phyloP scores from a whole-genome alignment of 2,797 vertebrate genomes.

The Mus caroli region DNA sequence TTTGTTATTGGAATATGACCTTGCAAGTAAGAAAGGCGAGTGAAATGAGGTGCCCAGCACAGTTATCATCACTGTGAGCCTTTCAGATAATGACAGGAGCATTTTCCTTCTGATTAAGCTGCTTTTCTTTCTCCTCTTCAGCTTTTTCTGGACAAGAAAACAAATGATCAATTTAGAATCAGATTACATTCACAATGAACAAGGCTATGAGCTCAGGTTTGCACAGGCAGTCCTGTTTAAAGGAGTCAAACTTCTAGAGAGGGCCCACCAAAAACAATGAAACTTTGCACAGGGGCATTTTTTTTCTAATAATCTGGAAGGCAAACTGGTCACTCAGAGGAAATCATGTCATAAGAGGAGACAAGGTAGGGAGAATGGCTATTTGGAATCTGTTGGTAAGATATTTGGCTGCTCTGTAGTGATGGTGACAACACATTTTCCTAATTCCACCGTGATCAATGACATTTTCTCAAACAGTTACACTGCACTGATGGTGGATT shows the following conservation, averaged over 20 bases:
- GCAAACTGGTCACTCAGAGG: constrained; percentile 42
- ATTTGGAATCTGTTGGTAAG: constrained; percentile 49
- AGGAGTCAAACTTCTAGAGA: constrained; percentile 46
- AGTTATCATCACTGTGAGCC: constrained; percentile 67
- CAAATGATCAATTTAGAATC: constrained; percentile 76
- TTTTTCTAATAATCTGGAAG: constrained; percentile 57
- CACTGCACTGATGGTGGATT: neutral
- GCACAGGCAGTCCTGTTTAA: constrained; percentile 28
- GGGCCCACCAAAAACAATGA: constrained; percentile 40
- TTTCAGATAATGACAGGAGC: constrained; percentile 71
- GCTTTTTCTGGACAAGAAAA: constrained; percentile 74
- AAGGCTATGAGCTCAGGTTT: constrained; percentile 50
- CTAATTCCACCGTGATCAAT: neutral
- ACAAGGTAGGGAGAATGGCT: neutral
- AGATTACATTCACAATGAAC: constrained; percentile 62
- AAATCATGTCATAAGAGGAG: constrained; percentile 13
- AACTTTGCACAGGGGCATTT: constrained; percentile 26
- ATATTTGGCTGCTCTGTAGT: neutral
- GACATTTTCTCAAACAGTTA: neutral
- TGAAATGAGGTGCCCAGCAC: constrained; percentile 65
- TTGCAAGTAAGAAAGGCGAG: constrained; percentile 65
- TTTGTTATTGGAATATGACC: constrained; percentile 69
- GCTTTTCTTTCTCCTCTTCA: constrained; percentile 59
- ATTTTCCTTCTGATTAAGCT: constrained; percentile 76
- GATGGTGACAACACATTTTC: constrained; percentile 7